Conservation (phyloP, 1,140 invertebrate species). For the Ectropis grisescens region DNA sequence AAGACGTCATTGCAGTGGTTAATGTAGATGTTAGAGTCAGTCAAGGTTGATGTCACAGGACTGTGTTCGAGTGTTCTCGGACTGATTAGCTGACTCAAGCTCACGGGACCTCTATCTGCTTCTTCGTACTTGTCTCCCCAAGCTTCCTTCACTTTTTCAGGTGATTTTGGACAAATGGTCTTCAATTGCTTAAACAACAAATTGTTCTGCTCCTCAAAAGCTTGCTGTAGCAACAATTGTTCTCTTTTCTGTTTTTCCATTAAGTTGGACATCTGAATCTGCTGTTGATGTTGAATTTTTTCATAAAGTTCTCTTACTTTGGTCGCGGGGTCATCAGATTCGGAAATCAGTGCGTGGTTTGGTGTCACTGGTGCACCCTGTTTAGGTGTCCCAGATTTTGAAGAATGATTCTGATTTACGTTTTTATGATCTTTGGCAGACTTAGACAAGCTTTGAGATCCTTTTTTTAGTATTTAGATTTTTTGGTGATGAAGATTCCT, state of each 20-base stretch:
- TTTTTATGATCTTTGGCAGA: too few relatives aligned
- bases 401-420: slow-evolving; percentile 4
- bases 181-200: slow-evolving; percentile 70
- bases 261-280: slow-evolving; percentile 71
- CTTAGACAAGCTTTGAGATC: slow-evolving; percentile 2
- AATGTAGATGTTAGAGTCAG: slow-evolving; percentile 45
- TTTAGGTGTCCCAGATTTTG: slow-evolving; percentile 9
- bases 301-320: slow-evolving; percentile 51
- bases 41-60: slow-evolving; percentile 35
- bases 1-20: slow-evolving; percentile 43
- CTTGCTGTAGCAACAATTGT: slow-evolving; percentile 70
- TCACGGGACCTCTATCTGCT: slow-evolving; percentile 39
- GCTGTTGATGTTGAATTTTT: slow-evolving; percentile 73
- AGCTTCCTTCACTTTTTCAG: slow-evolving; percentile 42
- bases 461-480: too few relatives aligned
- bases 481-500: slow-evolving; percentile 12
- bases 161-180: slow-evolving; percentile 57
- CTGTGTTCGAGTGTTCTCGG: slow-evolving; percentile 30
- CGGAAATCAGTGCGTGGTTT: too few relatives aligned
- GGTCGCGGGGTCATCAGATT: slow-evolving; percentile 43
- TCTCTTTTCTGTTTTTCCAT: slow-evolving; percentile 72
- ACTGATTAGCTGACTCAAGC: slow-evolving; percentile 53
- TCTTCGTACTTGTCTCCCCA: slow-evolving; percentile 33
- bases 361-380: slow-evolving; percentile 12
- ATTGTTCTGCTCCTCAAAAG: slow-evolving; percentile 74